Evolutionary conservation across 2,888 invertebrate genomes (phyloP), one percentile per base, ranked within the genome.

Genomic region (Oscheius sp.): DNA sequence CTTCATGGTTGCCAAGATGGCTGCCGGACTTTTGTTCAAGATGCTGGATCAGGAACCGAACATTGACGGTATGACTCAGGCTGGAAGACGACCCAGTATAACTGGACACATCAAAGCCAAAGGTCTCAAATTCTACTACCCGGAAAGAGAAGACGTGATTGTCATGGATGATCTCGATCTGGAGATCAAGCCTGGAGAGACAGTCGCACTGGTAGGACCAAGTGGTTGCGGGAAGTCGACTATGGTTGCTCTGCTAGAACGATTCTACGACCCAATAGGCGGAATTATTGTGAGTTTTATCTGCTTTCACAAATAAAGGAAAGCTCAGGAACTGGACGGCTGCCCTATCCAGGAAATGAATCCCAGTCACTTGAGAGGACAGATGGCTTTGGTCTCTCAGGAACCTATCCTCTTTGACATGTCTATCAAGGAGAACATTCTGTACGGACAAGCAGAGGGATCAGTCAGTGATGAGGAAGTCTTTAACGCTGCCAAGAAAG

Each of bases 221-320:
- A 89, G 89, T 79, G 91, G 91, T 9, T 90, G 90, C 11, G 90
- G 90, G 33, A 91, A 91, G 82, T 88, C 88, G 21, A 90, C 90
- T 0, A 89, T 90, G 63, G 88, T 91, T 29, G 88, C 88, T 33
- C 84, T 91, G 1, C 90, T 96, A 0, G 93, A 94, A 90, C 91
- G 95, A 75, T 95, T 95, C 89, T 96, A 96, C 89, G 94, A 95
- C 89, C 93, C 94, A 0, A 90, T 91, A 7, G 90, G 89, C 4
- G 95, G 95, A 11, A 87, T 90, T 48, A 92, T 94, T 78, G 92
- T 92, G 21, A 62, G 76, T 50, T 3, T 57, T 57, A 21, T 21
- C 2, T 32, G 53, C 4, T 29, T 50, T 50, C 50, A 1, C 9
- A 50, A 50, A 50, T 13, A 13, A 9, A 9, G 53, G 1, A 29